Conservation (phyloP, 2,888 invertebrate species). For the Sinhomidia bicolor region DNA sequence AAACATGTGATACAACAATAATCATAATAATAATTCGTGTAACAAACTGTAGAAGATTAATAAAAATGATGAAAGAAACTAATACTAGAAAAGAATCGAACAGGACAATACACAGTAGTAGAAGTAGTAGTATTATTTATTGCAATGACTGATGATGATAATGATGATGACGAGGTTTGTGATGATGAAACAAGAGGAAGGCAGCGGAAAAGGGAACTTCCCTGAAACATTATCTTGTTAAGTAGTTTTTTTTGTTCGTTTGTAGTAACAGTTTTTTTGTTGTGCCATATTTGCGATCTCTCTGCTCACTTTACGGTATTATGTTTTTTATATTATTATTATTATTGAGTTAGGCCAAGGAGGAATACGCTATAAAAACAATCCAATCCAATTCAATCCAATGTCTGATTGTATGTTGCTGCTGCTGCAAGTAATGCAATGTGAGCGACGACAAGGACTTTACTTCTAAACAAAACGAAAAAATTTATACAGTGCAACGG, state of each 20-base stretch:
- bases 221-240: slow-evolving; percentile 22
- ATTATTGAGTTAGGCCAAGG: slow-evolving; percentile 53
- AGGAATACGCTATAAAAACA: background rate
- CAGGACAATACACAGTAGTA: background rate
- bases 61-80: slow-evolving; percentile 40
- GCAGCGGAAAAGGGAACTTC: slow-evolving; percentile 24
- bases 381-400: background rate
- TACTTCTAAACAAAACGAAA: background rate
- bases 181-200: slow-evolving; percentile 23
- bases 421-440: background rate
- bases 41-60: slow-evolving; percentile 48
- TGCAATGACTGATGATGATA: no score
- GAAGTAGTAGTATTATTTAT: background rate
- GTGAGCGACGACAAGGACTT: background rate
- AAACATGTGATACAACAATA: slow-evolving; percentile 59
- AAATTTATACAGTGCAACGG: slow-evolving; percentile 17
- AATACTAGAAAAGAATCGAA: background rate
- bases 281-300: background rate
- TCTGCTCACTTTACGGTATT: no score
- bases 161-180: no score
- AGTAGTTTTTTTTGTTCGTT: slow-evolving; percentile 1
- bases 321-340: background rate
- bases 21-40: slow-evolving; percentile 57
- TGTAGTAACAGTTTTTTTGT: background rate
- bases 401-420: background rate